Evolutionary conservation across 2,113 vertebrate species (phyloP), one percentile per base, ranked within the genome.

Genomic region (Cryptomyrus ogoouensis): DNA sequence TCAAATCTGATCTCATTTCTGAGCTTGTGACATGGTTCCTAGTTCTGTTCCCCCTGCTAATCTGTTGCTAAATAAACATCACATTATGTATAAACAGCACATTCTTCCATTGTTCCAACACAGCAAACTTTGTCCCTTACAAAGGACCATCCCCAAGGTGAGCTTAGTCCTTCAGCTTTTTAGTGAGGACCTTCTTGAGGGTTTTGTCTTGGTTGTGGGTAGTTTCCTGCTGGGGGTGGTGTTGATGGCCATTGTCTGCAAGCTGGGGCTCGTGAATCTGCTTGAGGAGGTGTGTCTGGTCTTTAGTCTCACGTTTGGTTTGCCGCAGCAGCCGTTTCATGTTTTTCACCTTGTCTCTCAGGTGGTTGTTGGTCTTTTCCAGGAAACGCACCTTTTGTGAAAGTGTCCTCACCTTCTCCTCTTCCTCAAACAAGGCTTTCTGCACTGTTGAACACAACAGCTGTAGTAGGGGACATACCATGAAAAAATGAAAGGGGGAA

Each of bases 361-460:
- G 95, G 92, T 97, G 96, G 47, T 95, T 94, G 58, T 97, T 97
- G 91, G 96, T 94, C 92, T 97, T 97, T 93, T 97, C 96, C 90
- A 97, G 91, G 35, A 94, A 91, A 0, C 95, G 95, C 56, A 97
- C 96, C 91, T 97, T 95, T 93, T 96, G 95, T 35, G 96, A 96
- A 66, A 97, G 95, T 2, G 92, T 95, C 93, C 93, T 95, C 89
- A 96, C 96, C 49, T 94, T 93, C 91, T 97, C 96, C 88, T 97
- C 96, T 88, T 97, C 96, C 92, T 97, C 96, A 50, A 96, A 96
- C 90, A 97, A 94, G 87, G 96, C 96, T 92, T 96, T 97, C 93
- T 97, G 96, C 89, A 97, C 95, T 0, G 95, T 92, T 21, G 96
- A 96, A 91, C 96, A 97, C 90, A 97, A 88, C 89, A 97, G 89